Evolutionary conservation across 2,113 vertebrate species (phyloP).

Genomic region (Scomber japonicus): DNA sequence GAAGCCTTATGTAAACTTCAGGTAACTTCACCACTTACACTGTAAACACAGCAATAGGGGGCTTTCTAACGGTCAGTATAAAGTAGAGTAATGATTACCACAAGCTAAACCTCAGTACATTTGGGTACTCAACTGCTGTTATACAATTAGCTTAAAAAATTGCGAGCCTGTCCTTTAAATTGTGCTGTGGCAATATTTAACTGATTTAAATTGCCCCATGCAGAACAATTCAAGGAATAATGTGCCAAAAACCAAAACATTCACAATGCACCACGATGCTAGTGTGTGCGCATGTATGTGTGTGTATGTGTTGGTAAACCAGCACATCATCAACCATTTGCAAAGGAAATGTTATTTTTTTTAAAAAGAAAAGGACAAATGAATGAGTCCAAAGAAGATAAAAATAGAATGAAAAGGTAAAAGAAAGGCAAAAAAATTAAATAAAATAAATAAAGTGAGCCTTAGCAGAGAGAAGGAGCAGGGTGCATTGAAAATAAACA

Average conservation of each 20-base stretch:
- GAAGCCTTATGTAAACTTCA: no score
- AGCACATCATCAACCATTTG: constrained; percentile 64
- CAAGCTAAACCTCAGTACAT: no score
- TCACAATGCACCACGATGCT: constrained; percentile 90
- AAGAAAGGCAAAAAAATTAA: constrained; percentile 34
- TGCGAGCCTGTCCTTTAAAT: no score
- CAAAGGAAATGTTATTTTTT: constrained; percentile 67
- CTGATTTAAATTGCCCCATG: constrained; percentile 79
- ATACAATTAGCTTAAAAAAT: no score
- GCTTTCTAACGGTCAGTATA: no score
- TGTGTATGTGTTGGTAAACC: constrained; percentile 63
- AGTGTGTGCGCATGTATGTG: constrained; percentile 61
- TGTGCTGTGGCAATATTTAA: constrained; percentile 17
- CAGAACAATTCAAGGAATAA: constrained; percentile 75
- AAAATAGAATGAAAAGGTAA: constrained; percentile 32
- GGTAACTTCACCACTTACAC: no score
- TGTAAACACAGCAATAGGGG: no score
- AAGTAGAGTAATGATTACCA: no score
- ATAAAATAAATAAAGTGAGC: constrained; percentile 38
- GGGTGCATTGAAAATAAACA: constrained; percentile 37
- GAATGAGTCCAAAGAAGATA: constrained; percentile 56
- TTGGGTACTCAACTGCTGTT: no score
- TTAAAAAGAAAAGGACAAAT: constrained; percentile 49
- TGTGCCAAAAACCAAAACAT: constrained; percentile 84
- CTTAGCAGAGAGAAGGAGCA: constrained; percentile 61